Conservation (phyloP, 2,113 vertebrate species). For the Amblyopsis rosae region DNA sequence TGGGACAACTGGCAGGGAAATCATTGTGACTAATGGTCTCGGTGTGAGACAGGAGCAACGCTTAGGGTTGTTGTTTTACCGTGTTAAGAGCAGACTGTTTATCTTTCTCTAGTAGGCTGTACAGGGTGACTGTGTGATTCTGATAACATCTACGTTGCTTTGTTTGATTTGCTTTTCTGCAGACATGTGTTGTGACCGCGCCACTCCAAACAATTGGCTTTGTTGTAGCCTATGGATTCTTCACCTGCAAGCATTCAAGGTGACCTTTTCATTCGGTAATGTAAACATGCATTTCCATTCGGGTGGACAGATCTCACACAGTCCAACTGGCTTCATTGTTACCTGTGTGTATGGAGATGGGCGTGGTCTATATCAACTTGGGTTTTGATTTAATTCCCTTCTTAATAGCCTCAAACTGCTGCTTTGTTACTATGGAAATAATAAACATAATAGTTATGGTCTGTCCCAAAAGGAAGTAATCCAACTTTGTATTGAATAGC, state of each 20-base stretch:
- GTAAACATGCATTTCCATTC: constrained; percentile 18
- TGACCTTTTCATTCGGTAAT: constrained; percentile 21
- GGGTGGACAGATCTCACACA: constrained; percentile 13
- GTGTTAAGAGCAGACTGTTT: constrained; percentile 65
- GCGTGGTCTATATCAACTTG: constrained; percentile 6
- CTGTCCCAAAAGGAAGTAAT: constrained; percentile 45
- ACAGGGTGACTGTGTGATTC: constrained; percentile 58
- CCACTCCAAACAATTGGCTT: constrained; percentile 9
- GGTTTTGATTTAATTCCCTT: constrained; percentile 36
- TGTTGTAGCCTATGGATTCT: constrained; percentile 2
- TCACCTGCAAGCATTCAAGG: constrained; percentile 7
- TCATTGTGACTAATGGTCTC: constrained; percentile 73
- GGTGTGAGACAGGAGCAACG: constrained; percentile 67
- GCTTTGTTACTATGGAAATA: constrained; percentile 1
- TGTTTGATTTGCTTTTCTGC: constrained; percentile 54
- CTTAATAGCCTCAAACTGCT: constrained; percentile 11
- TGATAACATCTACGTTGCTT: constrained; percentile 58
- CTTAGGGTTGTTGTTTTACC: constrained; percentile 66
- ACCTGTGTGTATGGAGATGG: constrained; percentile 5
- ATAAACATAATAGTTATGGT: constrained; percentile 44
- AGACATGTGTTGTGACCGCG: constrained; percentile 19
- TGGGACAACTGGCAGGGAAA: constrained; percentile 71
- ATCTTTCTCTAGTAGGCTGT: constrained; percentile 53
- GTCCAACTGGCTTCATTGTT: constrained; percentile 7
- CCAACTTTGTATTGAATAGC: constrained; percentile 25